Base-by-base conservation (phyloP, 2,888 invertebrate species). In the Sylvicola cinctus region DNA sequence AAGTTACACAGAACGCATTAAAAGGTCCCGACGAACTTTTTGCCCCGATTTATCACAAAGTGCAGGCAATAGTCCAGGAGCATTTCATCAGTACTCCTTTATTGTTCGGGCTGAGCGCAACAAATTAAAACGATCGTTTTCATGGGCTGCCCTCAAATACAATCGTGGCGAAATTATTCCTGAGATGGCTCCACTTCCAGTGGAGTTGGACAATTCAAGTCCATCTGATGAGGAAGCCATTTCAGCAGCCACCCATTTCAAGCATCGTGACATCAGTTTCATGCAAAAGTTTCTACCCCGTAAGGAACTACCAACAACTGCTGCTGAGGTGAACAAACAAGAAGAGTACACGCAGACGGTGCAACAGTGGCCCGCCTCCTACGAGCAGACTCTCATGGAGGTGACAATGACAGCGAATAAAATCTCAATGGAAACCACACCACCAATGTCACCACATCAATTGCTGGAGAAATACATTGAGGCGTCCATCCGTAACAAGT, bases 181-280 rank as follows among this genome's bases (percentile, higher is more conserved):
- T n/a, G n/a, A n/a, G n/a, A 42, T 70, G 74, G 65, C 73, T 74
- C 33, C 63, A 65, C 51, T 70, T 73, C 29, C 81, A 83, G 51
- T 83, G 83, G 50, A 72, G 75, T 50, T 58, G 79, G 34, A 66
- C 84, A 41, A 61, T 74, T n/a, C 74, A 73, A 41, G 25, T 25
- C 7, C 7, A 25, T 25, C 25, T 7, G 11, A 25, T 25, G 25
- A 11, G 25, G 11, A 7, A 25, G 11, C 7, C 11, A 25, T 25
- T 43, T 60, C 63, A 7, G 53, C 55, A 32, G 55, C 58, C 38
- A n/a, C n/a, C n/a, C n/a, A n/a, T n/a, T n/a, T n/a, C n/a, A n/a
- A n/a, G n/a, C n/a, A n/a, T n/a, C n/a, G n/a, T n/a, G n/a, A n/a
- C n/a, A n/a, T n/a, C n/a, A n/a, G n/a, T n/a, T n/a, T n/a, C n/a